Conservation (phyloP, 92 coral and sea anemone species). For the Ricordea florida region DNA sequence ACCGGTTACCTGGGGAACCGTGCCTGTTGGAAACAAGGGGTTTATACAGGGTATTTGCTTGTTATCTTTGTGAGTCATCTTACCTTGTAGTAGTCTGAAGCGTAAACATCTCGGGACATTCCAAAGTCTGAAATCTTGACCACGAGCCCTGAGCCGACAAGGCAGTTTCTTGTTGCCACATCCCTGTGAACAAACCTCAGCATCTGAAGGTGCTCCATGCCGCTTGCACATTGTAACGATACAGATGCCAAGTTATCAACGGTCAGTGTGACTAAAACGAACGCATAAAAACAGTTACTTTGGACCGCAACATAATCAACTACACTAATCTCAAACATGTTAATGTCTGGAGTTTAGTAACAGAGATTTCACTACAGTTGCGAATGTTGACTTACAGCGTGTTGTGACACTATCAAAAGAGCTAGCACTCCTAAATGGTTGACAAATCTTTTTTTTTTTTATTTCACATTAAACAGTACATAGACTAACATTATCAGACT, state of each 20-base stretch:
- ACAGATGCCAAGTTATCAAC: conserved; percentile 63
- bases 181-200: conserved; percentile 87
- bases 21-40: no score
- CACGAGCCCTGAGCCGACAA: conserved; percentile 67
- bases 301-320: background rate
- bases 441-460: no score
- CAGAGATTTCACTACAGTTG: no score
- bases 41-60: no score
- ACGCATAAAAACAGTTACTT: background rate
- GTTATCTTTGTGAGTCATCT: background rate
- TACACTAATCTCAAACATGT: no score
- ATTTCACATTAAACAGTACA: no score
- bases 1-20: no score
- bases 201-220: conserved; percentile 83
- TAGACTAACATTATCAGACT: no score
- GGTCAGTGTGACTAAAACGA: conserved; percentile 21
- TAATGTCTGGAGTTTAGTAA: no score
- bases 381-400: no score
- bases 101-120: conserved; percentile 86
- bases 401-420: no score
- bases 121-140: conserved; percentile 90
- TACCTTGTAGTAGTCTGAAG: conserved; percentile 88
- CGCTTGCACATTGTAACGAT: conserved; percentile 72
- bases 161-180: conserved; percentile 80
- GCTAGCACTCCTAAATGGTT: no score